Evolutionary conservation across 2,113 vertebrate genomes (phyloP), one percentile per base, ranked within the genome.

Genomic region (Megaceryle torquata): DNA sequence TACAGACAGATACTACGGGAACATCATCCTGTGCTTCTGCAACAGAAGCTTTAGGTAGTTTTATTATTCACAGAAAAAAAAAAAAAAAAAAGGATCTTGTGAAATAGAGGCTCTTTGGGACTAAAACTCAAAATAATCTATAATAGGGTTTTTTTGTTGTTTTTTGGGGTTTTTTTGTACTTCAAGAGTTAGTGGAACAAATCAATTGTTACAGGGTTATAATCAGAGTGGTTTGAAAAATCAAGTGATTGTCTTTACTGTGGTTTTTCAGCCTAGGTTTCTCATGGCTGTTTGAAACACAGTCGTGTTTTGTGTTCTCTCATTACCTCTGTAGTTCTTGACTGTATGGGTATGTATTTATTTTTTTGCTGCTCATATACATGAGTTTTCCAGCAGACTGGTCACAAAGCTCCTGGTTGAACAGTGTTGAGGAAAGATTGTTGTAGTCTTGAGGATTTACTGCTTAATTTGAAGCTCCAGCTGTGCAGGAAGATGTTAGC

Each of bases 391-490:
- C 16, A 72, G 60, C 0, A 64, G 87, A 87, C 11, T 74, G 37
- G 31, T 81, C 68, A 60, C 50, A 81, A 88, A 75, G 20, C 15
- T 77, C 44, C 86, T 83, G 64, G 14, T 48, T 51, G 13, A 89
- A 82, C 33, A 50, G 8, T 37, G 15, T 25, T 71, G 48, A 82
- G 56, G n/a, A 65, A 91, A 53, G 37, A 77, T 6, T 74, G 33
- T 8, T 77, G 39, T 76, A 80, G 43, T 68, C 48, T 74, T 94
- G 53, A 78, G 77, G 48, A 78, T 89, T 88, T 96, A 74, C 29
- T 80, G 71, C 26, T 81, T 86, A 87, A 90, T 91, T 90, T 86
- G 69, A 83, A 91, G 21, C 31, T 83, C 64, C 88, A 88, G 68
- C 43, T 90, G 65, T 7, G 21, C 56, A 91, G 44, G 54, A 86